A percentile compares a stretch with the other conserved stretches of the same genome.
Evolutionary conservation across 37 sponge, comb jelly and placozoan genomes (phyloP).

Genomic region (Agelas oroides): DNA sequence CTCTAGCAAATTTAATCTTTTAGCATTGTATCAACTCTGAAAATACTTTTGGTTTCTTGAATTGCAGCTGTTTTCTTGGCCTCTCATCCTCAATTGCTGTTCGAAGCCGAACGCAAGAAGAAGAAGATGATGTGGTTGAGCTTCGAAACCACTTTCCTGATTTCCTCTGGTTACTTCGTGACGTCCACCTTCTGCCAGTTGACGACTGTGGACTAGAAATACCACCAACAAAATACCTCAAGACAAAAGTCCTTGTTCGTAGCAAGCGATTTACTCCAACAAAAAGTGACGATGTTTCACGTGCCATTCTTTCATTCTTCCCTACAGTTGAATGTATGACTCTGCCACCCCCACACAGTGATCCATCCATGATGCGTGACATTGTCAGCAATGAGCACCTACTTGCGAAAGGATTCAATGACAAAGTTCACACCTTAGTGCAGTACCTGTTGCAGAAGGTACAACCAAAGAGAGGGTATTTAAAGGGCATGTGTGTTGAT

Average conservation of each 20-base stretch:
- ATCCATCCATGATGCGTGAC: slow-evolving; percentile 12
- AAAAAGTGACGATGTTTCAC: slow-evolving; percentile 14
- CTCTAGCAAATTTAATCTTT: no score
- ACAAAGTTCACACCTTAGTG: neutral
- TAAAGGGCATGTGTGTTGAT: neutral
- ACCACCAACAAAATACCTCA: slow-evolving; percentile 35
- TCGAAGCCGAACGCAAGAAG: neutral
- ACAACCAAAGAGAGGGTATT: slow-evolving; percentile 23
- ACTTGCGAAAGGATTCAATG: slow-evolving; percentile 25
- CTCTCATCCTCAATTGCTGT: slow-evolving; percentile 21
- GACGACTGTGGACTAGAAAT: slow-evolving; percentile 1
- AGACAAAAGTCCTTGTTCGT: neutral
- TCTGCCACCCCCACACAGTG: slow-evolving; percentile 20
- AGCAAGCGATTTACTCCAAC: neutral
- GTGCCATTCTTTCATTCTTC: slow-evolving; percentile 14
- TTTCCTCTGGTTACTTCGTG: slow-evolving; percentile 65
- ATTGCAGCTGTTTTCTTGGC: slow-evolving; percentile 20
- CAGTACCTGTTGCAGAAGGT: neutral
- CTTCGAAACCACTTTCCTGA: slow-evolving; percentile 37
- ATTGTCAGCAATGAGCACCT: slow-evolving; percentile 7
- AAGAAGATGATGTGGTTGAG: slow-evolving; percentile 15
- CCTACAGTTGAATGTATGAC: slow-evolving; percentile 38
- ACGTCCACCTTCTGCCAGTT: neutral
- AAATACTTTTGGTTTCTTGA: no score
- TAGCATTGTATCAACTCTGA: no score